Base-by-base conservation (phyloP, 2,797 vertebrate species). In the Mico argentatus region DNA sequence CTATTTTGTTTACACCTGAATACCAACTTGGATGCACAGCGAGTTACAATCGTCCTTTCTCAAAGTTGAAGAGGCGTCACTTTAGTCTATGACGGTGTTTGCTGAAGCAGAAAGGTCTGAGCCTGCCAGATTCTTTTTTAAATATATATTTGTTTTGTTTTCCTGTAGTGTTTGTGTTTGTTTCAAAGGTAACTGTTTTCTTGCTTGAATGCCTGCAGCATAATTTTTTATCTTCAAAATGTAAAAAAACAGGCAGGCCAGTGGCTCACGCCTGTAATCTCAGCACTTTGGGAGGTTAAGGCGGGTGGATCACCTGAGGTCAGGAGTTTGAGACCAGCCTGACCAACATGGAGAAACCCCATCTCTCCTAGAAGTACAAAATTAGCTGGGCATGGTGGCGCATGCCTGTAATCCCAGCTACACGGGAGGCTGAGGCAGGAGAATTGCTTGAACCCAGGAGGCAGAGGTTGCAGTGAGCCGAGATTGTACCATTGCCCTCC, bases 221-320 rank as follows among this genome's bases (percentile, higher is more conserved):
- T 90, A 27, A 85, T 87, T 91, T 30, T 89, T 92, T 88, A 57
- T 76, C 72, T 95, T 87, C 57, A 81, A 95, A 81, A 80, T 5
- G 5, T 46, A 73, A 93, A 79, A 93, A 55, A 55, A 9, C 52
- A 55, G 20, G 7, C 52, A 55, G 20, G 52, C 8, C 52, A 55
- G 7, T 55, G 20, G 52, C 8, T 22, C 52, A 55, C 3, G 52
- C 52, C 52, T 55, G 3, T 55, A 55, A 55, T 55, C 20, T 55
- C 52, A 55, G 52, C 52, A 55, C 52, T 55, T 55, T 55, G 52
- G 52, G 20, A 55, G 52, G 20, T 7, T 55, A 20, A 55, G 52
- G 19, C 19, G 0, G 52, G 19, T 55, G 52, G 52, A 55, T 55
- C 52, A 55, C 20, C 52, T 55, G 20, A 55, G 7, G 20, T 55